These are phyloP conservation scores for Rhinopithecus roxellana DNA, from an alignment of 2,113 vertebrate species.

Conservation along the genomic window DNA sequence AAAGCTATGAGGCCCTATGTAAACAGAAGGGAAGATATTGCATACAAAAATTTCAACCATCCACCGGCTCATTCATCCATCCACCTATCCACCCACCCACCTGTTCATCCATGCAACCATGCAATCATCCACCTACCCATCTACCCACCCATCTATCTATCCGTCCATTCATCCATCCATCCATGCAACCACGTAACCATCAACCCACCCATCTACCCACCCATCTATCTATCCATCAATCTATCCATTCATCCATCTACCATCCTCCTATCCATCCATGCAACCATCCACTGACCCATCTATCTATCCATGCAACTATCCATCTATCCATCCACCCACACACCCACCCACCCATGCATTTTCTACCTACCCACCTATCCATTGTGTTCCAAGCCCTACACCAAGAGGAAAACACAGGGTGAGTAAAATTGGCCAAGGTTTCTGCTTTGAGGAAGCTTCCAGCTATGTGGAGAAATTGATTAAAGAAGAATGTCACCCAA, in stretches of 20 bases:
- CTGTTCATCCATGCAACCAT: too few relatives aligned
- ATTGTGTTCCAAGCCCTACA: background rate
- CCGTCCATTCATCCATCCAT: too few relatives aligned
- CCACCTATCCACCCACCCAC: too few relatives aligned
- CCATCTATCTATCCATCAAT: too few relatives aligned
- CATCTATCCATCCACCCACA: background rate
- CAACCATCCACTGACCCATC: background rate
- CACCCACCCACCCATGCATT: background rate
- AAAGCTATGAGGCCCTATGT: background rate
- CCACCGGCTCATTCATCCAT: too few relatives aligned
- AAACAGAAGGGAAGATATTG: background rate
- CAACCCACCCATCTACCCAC: too few relatives aligned
- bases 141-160: too few relatives aligned
- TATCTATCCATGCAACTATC: background rate
- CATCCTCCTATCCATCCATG: background rate
- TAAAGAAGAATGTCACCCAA: background rate
- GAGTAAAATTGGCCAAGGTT: background rate
- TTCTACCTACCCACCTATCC: background rate
- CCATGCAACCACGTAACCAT: too few relatives aligned
- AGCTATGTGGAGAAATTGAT: background rate
- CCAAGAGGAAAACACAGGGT: background rate
- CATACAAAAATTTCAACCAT: background rate
- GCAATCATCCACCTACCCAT: too few relatives aligned
- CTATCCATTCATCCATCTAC: too few relatives aligned
- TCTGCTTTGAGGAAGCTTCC: background rate